phyloP scores from a whole-genome alignment of 2,113 vertebrate genomes.

The Sapayoa aenigma region DNA sequence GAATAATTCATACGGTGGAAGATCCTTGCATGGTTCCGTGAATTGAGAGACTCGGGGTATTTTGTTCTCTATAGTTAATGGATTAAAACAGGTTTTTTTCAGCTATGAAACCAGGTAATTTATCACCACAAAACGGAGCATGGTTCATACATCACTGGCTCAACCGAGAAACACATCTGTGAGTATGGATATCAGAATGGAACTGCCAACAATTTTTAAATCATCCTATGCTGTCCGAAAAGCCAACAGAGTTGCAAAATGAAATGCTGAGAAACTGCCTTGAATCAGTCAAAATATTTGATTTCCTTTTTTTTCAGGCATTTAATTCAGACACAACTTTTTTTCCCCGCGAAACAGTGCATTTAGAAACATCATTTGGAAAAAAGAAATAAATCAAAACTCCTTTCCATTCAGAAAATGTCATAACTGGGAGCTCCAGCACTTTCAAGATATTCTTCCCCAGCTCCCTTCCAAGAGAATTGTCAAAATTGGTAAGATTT shows the following conservation, averaged over 20 bases:
- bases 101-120: conserved; percentile 46
- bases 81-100: conserved; percentile 26
- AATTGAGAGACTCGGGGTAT: conserved; percentile 20
- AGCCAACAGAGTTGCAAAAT: conserved; percentile 17
- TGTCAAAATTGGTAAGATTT: conserved; percentile 29
- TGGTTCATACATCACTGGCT: conserved; percentile 14
- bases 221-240: neutral
- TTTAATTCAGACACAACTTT: neutral
- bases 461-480: conserved; percentile 4
- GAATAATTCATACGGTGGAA: conserved; percentile 59
- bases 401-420: conserved; percentile 32
- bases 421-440: conserved; percentile 12
- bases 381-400: conserved; percentile 32
- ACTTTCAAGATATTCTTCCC: conserved; percentile 2
- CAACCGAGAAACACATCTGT: conserved; percentile 9
- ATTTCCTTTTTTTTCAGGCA: neutral
- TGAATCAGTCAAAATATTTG: neutral
- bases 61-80: conserved; percentile 47
- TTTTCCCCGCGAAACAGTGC: neutral
- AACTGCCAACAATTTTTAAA: conserved; percentile 6
- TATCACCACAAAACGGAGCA: conserved; percentile 20
- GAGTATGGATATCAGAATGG: neutral
- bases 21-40: conserved; percentile 12
- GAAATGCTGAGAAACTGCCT: neutral
- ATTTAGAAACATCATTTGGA: conserved; percentile 26